These are phyloP conservation scores for Otus scops DNA, from an alignment of 2,797 vertebrate genomes.

Conservation along the genomic window DNA sequence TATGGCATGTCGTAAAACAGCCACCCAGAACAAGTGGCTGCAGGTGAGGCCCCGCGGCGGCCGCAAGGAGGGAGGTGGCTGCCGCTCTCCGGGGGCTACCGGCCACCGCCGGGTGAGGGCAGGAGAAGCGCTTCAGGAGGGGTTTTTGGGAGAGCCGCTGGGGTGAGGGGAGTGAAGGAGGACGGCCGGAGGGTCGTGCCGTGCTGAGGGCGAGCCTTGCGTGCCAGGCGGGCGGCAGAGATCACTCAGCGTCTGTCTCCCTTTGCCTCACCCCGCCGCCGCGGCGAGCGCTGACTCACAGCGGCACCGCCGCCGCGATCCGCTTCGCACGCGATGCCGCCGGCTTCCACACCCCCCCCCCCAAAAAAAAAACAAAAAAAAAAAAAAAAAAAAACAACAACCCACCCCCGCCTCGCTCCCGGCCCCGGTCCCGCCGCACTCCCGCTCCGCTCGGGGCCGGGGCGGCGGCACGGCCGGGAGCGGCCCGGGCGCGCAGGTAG, in stretches of 20 bases:
- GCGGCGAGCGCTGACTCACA: slow-evolving; percentile 40
- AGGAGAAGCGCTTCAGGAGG: too few relatives aligned
- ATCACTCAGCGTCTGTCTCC: not conserved
- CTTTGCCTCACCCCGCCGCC: not conserved
- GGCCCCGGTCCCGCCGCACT: not conserved
- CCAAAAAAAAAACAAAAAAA: too few relatives aligned
- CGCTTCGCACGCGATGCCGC: slow-evolving; percentile 40
- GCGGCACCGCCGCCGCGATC: not conserved
- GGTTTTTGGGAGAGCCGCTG: not conserved
- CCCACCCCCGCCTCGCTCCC: not conserved
- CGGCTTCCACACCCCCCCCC: too few relatives aligned
- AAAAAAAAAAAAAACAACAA: too few relatives aligned
- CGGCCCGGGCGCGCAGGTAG: not conserved
- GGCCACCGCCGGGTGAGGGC: not conserved
- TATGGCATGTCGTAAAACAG: fast-evolving
- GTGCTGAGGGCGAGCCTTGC: not conserved
- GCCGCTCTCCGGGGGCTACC: too few relatives aligned
- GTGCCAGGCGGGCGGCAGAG: not conserved
- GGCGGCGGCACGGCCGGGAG: not conserved
- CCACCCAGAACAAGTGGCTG: fast-evolving
- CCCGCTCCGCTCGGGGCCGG: not conserved
- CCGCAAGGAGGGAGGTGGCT: too few relatives aligned
- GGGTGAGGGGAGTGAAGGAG: too few relatives aligned
- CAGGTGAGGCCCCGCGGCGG: too few relatives aligned
- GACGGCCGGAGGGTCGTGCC: not conserved